Evolutionary conservation across 2,888 invertebrate genomes (phyloP), one percentile per base, ranked within the genome.

Genomic region (Polydrusus pterygomalis): DNA sequence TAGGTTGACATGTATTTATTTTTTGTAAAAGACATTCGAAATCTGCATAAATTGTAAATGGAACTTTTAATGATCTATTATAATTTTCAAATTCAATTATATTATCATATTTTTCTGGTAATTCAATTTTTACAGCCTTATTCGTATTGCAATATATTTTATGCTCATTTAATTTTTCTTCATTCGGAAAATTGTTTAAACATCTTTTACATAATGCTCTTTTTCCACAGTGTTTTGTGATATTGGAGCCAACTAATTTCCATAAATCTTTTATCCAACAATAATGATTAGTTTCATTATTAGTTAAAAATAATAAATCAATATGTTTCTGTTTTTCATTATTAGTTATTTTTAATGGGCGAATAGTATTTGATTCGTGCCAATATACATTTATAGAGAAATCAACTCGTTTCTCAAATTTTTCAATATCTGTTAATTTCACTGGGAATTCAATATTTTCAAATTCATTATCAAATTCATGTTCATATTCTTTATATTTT

Each of bases 21-120:
- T 47, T 47, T 47, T 47, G 47, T 47, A 47, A 47, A 47, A 47
- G 5, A 17, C 17, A 47, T 47, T 47, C n/a, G 17, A 47, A 47
- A 47, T 47, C 47, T 8, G 47, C 47, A 47, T 47, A 47, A 6
- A 47, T 47, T 47, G 47, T 17, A 47, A 17, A 47, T 17, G 17
- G 47, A 47, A 47, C 47, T 17, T 47, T 17, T 47, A 47, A 17
- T 17, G 17, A 47, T 47, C 47, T 13, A 17, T 17, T 15, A 47
- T 47, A 47, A 47, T 47, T 47, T 47, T 8, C 3, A 17, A 47
- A 47, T 15, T 15, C 47, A 47, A 47, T 15, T 17, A 9, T 47
- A 17, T 47, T 47, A 47, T 47, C 47, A 47, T 47, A 47, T 47
- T 47, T 47, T 43, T 47, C n/a, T 47, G 47, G 17, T 47, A 47